Evolutionary conservation across 2,797 vertebrate species (phyloP).

Genomic region (Acestrorhynchus altus): DNA sequence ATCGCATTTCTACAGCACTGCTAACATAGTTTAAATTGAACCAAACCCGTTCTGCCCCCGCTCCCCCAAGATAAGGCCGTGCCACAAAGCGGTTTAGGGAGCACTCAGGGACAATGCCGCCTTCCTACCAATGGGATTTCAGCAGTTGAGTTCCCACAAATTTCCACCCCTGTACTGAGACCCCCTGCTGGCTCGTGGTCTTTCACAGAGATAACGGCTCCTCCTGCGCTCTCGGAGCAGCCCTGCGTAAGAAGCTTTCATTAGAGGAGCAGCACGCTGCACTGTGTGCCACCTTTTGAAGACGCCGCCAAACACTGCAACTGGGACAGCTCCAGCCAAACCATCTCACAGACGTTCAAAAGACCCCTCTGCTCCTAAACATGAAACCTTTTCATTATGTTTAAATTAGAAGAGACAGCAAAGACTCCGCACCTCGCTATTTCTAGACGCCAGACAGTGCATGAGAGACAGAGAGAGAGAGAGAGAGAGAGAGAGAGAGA

Average conservation of each 20-base stretch:
- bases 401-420: slow-evolving; percentile 39
- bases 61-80: slow-evolving; percentile 27
- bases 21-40: slow-evolving; percentile 9
- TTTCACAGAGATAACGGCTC: slow-evolving; percentile 22
- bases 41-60: slow-evolving; percentile 24
- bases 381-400: slow-evolving; percentile 56
- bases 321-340: slow-evolving; percentile 43
- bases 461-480: slow-evolving; percentile 36
- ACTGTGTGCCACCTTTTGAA: slow-evolving; percentile 53
- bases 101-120: slow-evolving; percentile 29
- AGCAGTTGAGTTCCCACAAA: slow-evolving; percentile 36
- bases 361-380: slow-evolving; percentile 29
- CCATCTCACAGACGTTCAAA: slow-evolving; percentile 35
- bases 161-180: slow-evolving; percentile 28
- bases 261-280: slow-evolving; percentile 59
- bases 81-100: slow-evolving; percentile 36
- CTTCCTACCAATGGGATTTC: slow-evolving; percentile 36
- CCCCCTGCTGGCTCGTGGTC: slow-evolving; percentile 26
- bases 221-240: slow-evolving; percentile 48
- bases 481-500: slow-evolving; percentile 44
- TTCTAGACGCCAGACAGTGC: slow-evolving; percentile 19
- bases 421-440: slow-evolving; percentile 25
- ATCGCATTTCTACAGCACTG: not conserved
- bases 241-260: slow-evolving; percentile 66
- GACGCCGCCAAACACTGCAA: slow-evolving; percentile 50